Base-by-base conservation (phyloP, 2,113 vertebrate genomes). In the Leucoraja erinaceus region DNA sequence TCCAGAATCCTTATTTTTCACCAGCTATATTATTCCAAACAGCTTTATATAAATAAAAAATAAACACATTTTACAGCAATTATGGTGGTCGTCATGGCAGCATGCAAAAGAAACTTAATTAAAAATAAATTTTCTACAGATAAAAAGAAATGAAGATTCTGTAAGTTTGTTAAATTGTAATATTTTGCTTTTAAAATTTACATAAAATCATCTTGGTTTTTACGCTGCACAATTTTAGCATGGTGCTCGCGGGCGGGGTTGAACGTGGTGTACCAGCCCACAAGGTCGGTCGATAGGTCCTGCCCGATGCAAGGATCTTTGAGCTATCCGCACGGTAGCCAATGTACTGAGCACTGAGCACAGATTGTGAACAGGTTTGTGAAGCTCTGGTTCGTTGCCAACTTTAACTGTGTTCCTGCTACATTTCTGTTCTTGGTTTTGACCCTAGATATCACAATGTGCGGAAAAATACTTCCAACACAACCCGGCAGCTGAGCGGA, bases 101-200 rank as follows among this genome's bases (percentile, higher is more conserved):
- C 12, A 61, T n/a, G n/a, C n/a, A 63, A n/a, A 31, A 1, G 5
- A 66, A 88, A 61, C 16, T 61, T 4, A 22, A 61, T 86, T 61
- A 86, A 86, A 63, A 63, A 88, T 63, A 88, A 88, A 88, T 88
- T 88, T 88, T n/a, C 83, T 88, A 12, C n/a, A 61, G 83, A 61
- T 88, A n/a, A 86, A 33, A 9, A 3, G n/a, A 0, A 33, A 77
- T 16, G 75, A 33, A 33, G 75, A 31, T 77, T 33, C 75, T 4
- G n/a, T 4, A 33, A 77, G 3, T 77, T 33, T 77, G 12, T 6
- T 31, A 4, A 86, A n/a, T 59, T 88, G 31, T 14, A 88, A 63
- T 88, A 63, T 33, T 11, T 59, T 63, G 31, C 59, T 33, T 88
- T 63, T 66, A 63, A 88, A 88, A 66, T 31, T 31, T 88, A n/a